Percentiles rank a stretch among this genome's conserved stretches.
Conservation (phyloP, 2,888 invertebrate species). For the Helleia helle region DNA sequence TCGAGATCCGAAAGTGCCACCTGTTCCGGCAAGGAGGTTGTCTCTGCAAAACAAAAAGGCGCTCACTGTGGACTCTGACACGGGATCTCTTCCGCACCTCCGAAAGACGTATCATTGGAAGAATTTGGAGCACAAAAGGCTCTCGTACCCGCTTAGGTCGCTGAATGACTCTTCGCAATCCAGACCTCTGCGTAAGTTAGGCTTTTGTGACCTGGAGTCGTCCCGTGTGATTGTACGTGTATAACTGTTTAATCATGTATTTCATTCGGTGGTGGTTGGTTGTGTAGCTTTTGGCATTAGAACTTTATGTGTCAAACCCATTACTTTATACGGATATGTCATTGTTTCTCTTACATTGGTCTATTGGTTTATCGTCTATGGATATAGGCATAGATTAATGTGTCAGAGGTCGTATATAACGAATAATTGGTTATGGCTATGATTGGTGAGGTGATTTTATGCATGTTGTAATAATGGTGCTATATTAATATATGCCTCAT, state of each 20-base stretch:
- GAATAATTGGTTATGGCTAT: too few relatives aligned
- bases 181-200: constrained; percentile 60
- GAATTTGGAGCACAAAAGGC: constrained; percentile 59
- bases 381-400: neutral
- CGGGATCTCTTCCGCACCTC: constrained; percentile 47
- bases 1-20: constrained; percentile 37
- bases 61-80: constrained; percentile 35
- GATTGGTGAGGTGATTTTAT: too few relatives aligned
- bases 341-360: neutral
- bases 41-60: constrained; percentile 45
- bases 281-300: constrained; percentile 9
- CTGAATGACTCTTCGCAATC: constrained; percentile 51
- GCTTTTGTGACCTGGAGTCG: constrained; percentile 41
- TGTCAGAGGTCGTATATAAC: too few relatives aligned
- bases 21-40: constrained; percentile 34
- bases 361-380: too few relatives aligned
- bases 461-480: too few relatives aligned
- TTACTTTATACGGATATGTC: neutral
- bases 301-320: neutral
- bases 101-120: constrained; percentile 56
- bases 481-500: too few relatives aligned
- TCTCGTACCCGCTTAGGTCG: constrained; percentile 58
- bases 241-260: constrained; percentile 36
- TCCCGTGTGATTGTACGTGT: constrained; percentile 34
- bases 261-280: constrained; percentile 20